A percentile compares a stretch with the other conserved stretches of the same genome.
phyloP scores from a whole-genome alignment of 2,888 invertebrate genomes.

The Stenodera caucasica region DNA sequence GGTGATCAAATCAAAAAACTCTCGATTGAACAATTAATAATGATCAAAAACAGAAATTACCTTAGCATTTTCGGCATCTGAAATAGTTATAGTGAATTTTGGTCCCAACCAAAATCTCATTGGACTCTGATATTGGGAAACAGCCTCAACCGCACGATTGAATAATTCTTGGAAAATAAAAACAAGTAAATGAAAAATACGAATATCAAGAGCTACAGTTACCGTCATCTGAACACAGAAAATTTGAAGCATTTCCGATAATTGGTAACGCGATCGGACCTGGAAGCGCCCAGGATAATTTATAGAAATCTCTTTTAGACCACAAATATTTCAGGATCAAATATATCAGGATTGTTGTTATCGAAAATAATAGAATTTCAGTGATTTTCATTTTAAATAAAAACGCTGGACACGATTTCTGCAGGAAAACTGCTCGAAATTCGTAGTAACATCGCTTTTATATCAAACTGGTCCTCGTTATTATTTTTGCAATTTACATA shows the following conservation, averaged over 20 bases:
- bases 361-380: background rate
- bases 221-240: constrained; percentile 37
- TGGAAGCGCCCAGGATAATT: constrained; percentile 26
- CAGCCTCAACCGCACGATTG: constrained; percentile 24
- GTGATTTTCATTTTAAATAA: background rate
- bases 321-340: background rate
- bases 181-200: background rate
- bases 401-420: no score
- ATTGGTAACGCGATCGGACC: constrained; percentile 37
- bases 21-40: background rate
- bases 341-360: background rate
- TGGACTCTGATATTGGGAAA: constrained; percentile 31
- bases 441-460: no score
- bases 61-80: constrained; percentile 35
- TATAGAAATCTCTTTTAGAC: background rate
- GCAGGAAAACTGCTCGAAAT: no score
- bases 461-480: no score
- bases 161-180: constrained; percentile 32
- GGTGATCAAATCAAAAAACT: constrained; percentile 14
- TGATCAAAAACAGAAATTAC: constrained; percentile 25
- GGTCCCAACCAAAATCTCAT: constrained; percentile 39
- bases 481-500: no score
- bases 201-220: constrained; percentile 16
- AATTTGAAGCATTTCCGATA: constrained; percentile 35
- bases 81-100: constrained; percentile 33